Percentiles rank a stretch among this genome's conserved stretches.
Evolutionary conservation across 1,140 invertebrate genomes (phyloP).

Genomic region (Tenebrio molitor): DNA sequence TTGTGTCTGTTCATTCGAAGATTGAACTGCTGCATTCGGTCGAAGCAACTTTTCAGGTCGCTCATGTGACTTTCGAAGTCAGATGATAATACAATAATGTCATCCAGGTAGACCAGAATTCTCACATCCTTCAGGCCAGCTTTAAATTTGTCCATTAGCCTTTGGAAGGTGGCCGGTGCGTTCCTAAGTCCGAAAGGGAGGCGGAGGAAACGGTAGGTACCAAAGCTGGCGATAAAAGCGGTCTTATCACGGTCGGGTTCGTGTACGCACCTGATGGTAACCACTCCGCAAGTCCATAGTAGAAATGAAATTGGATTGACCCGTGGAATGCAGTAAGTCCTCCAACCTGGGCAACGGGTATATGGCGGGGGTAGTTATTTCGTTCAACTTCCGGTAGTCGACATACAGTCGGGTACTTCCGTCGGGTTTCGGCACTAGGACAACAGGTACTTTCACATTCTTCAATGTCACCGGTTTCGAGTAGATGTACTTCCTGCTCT

Average conservation of each 20-base stretch:
- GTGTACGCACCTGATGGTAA: conserved; percentile 28
- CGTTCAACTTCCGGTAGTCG: conserved; percentile 65
- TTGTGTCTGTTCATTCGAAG: too few relatives aligned
- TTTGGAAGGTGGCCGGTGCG: conserved; percentile 50
- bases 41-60: too few relatives aligned
- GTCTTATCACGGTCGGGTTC: conserved; percentile 1
- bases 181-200: conserved; percentile 55
- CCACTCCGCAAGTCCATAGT: neutral
- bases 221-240: neutral
- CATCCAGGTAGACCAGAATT: too few relatives aligned
- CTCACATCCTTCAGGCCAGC: too few relatives aligned
- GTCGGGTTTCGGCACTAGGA: conserved; percentile 62
- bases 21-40: too few relatives aligned
- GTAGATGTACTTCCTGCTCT: too few relatives aligned
- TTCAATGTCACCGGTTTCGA: too few relatives aligned
- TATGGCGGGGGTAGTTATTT: conserved; percentile 56
- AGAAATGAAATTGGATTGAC: neutral
- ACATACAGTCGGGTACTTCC: conserved; percentile 65
- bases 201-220: conserved; percentile 4
- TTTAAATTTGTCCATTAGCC: too few relatives aligned
- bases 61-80: too few relatives aligned
- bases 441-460: conserved; percentile 59
- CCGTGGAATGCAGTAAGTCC: conserved; percentile 60
- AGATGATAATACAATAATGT: too few relatives aligned
- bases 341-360: conserved; percentile 70